Conservation (phyloP, 2,888 invertebrate genomes). For the Dryadula phaetusa region DNA sequence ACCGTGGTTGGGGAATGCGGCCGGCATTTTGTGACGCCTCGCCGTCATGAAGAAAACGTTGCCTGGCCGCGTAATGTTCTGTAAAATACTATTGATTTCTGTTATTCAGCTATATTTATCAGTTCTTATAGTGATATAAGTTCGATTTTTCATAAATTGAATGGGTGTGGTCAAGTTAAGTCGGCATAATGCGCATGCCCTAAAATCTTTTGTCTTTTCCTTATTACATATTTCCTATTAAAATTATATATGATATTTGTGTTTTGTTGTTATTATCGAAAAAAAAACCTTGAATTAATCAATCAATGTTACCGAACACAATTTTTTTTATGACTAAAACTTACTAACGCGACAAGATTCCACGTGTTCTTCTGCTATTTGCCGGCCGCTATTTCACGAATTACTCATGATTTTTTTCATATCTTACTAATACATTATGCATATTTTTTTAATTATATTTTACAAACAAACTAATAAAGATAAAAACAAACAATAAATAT, state of each 20-base stretch:
- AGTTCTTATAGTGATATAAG: not conserved
- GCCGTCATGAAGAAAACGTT: slow-evolving; percentile 48
- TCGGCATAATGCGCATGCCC: slow-evolving; percentile 36
- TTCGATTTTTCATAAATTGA: not conserved
- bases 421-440: too few species aligned
- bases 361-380: slow-evolving; percentile 39
- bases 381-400: slow-evolving; percentile 28
- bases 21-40: slow-evolving; percentile 80
- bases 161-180: slow-evolving; percentile 42
- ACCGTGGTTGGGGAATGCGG: slow-evolving; percentile 57
- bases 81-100: not conserved
- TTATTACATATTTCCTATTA: not conserved
- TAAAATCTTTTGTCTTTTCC: slow-evolving; percentile 23
- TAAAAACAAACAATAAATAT: not conserved
- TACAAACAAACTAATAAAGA: too few species aligned
- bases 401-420: too few species aligned
- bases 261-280: not conserved
- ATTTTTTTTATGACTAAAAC: not conserved
- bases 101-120: not conserved
- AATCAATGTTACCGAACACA: not conserved
- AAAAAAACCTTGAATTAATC: not conserved
- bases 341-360: slow-evolving; percentile 17
- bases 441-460: too few species aligned
- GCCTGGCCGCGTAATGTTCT: slow-evolving; percentile 17
- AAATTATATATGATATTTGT: not conserved